Evolutionary conservation across 64 coral and sea anemone species (phyloP), one percentile per base, ranked within the genome.

Genomic region (Montipora cactus): DNA sequence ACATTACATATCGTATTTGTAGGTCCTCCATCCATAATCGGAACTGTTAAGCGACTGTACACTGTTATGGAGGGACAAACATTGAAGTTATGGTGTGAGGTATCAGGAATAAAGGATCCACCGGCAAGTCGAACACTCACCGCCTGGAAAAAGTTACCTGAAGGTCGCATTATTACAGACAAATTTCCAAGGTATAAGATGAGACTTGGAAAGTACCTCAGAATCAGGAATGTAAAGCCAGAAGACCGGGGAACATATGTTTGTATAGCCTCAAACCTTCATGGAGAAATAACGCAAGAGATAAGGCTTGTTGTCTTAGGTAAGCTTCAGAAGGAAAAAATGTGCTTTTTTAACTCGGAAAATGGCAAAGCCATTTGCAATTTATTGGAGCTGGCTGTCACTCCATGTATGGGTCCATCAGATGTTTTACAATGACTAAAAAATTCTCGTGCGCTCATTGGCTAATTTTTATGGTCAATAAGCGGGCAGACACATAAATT

Each of bases 81-180:
- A 0, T 75, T 95, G 57, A 91, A 91, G 50, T 28, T 95, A 68
- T 57, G 75, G 20, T 95, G 94, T 64, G 49, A 84, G 58, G 89
- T 91, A 4, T 70, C 89, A 8, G 94, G 94, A 47, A 91, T 67
- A 13, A 23, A 91, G 1, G 94, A 79, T 62, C 81, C 89, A 8
- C 7, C 67, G 18, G 59, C 72, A 6, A 95, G 86, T 59, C 57
- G 93, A 59, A 95, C 94, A 2, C 67, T 91, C 16, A 85, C 89
- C 8, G 82, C 83, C 0, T 95, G 94, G 94, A 45, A 50, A 84
- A 93, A 78, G n/a, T 7, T 76, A 7, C 67, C 80, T 16, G 52
- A 88, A 21, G 83, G 1, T 11, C 10, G 13, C 0, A 79, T 95
- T 14, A 64, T 64, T 50, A 83, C 85, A 80, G 8, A 75, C 11